Conservation (phyloP, 92 coral and sea anemone genomes). For the Siderastrea radians region DNA sequence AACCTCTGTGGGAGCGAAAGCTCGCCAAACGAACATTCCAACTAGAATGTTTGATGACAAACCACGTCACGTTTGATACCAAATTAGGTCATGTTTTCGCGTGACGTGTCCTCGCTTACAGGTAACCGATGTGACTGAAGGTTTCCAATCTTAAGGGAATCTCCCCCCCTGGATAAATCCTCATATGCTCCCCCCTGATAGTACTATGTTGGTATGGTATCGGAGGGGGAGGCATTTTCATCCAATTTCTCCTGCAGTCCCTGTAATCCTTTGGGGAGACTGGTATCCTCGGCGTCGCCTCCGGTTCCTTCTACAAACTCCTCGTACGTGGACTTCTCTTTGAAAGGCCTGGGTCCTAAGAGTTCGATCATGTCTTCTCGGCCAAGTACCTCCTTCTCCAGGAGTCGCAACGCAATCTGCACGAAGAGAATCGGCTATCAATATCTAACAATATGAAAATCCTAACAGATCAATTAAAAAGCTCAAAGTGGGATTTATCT, state of each 20-base stretch:
- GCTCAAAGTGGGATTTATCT: no score
- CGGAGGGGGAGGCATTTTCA: constrained; percentile 70
- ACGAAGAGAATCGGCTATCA: neutral
- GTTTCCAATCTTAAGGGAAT: no score
- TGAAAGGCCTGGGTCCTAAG: constrained; percentile 97
- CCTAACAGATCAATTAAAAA: no score
- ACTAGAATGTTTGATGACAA: no score
- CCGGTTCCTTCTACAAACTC: constrained; percentile 99
- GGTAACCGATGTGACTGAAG: no score
- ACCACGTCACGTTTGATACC: no score
- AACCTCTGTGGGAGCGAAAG: no score
- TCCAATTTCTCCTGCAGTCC: constrained; percentile 81
- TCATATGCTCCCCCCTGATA: no score
- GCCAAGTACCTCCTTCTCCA: constrained; percentile 93
- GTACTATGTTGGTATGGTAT: constrained; percentile 76
- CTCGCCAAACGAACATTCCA: no score
- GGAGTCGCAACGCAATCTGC: constrained; percentile 89
- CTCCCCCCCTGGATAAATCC: no score
- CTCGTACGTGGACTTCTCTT: constrained; percentile 97
- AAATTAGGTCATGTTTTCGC: no score
- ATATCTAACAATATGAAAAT: neutral
- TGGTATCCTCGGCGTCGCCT: constrained; percentile 94
- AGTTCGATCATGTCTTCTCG: constrained; percentile 99
- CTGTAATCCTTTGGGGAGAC: constrained; percentile 95
- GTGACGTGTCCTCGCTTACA: no score